Conservation (phyloP, 2,113 vertebrate genomes). For the Ophthalmolycus amberensis region DNA sequence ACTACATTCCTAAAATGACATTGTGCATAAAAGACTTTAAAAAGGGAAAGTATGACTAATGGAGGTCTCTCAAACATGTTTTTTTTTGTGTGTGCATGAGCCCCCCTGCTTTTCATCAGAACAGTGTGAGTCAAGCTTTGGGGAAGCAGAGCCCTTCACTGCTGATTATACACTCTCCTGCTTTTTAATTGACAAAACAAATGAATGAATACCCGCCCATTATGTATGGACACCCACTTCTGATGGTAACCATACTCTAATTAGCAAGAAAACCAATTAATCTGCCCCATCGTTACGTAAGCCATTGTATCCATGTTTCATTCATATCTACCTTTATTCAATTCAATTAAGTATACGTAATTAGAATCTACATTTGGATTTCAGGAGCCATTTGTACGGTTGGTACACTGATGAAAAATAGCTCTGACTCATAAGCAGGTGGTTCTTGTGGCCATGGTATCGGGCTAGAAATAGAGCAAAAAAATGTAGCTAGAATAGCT, state of each 20-base stretch:
- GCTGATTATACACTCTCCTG: constrained; percentile 58
- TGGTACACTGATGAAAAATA: constrained; percentile 1
- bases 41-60: constrained; percentile 11
- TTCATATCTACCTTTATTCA: constrained; percentile 60
- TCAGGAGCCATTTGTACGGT: constrained; percentile 20
- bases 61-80: constrained; percentile 1
- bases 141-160: constrained; percentile 37
- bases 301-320: constrained; percentile 54
- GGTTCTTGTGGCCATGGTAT: constrained; percentile 2
- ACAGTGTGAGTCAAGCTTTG: constrained; percentile 54
- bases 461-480: neutral
- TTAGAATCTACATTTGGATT: constrained; percentile 52
- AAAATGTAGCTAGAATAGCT: neutral
- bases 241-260: constrained; percentile 62
- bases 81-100: neutral
- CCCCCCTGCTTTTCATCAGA: constrained; percentile 35
- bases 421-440: constrained; percentile 10
- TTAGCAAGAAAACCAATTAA: constrained; percentile 62
- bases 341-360: constrained; percentile 57
- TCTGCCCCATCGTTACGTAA: constrained; percentile 45
- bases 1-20: neutral
- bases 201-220: constrained; percentile 61
- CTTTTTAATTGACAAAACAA: constrained; percentile 67
- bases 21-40: neutral
- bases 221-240: constrained; percentile 60